These are phyloP conservation scores for Molothrus aeneus DNA, from an alignment of 2,797 vertebrate genomes.

Conservation along the genomic window DNA sequence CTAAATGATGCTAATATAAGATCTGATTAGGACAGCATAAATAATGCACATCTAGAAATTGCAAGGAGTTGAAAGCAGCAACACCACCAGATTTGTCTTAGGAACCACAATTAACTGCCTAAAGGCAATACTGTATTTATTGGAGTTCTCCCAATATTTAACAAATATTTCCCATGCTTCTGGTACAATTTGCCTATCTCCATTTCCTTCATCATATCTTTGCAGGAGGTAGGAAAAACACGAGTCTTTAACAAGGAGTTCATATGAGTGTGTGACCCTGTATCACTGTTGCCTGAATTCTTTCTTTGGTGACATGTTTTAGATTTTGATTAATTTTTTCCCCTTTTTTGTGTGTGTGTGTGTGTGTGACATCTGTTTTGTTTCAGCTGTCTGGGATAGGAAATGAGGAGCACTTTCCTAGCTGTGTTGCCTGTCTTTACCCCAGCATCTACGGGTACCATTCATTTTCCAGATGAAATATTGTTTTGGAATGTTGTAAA, in stretches of 20 bases:
- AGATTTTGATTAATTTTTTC: not conserved
- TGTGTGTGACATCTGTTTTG: conserved; percentile 42
- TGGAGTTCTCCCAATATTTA: not conserved
- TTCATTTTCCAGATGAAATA: conserved; percentile 41
- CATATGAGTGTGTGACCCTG: not conserved
- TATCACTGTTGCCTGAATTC: not conserved
- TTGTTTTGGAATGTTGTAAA: conserved; percentile 53
- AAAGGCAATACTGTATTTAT: not conserved
- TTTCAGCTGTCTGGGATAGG: conserved; percentile 47
- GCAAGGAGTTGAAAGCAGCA: conserved; percentile 3
- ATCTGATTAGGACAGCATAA: conserved; percentile 3
- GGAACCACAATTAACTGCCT: not conserved
- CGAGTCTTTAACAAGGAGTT: not conserved
- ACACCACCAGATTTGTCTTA: not conserved
- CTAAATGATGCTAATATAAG: not conserved
- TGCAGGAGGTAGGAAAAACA: not conserved
- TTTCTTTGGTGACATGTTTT: not conserved
- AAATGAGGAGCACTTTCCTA: conserved; percentile 44
- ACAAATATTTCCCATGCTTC: not conserved
- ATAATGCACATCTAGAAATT: conserved; percentile 31
- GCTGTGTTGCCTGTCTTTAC: not conserved
- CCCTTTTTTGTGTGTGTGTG: rapidly evolving
- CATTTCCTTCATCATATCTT: not conserved
- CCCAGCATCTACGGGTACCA: not conserved
- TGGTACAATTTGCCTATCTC: not conserved